Evolutionary conservation across 1,140 invertebrate species (phyloP).

Genomic region (Bombus superbus): DNA sequence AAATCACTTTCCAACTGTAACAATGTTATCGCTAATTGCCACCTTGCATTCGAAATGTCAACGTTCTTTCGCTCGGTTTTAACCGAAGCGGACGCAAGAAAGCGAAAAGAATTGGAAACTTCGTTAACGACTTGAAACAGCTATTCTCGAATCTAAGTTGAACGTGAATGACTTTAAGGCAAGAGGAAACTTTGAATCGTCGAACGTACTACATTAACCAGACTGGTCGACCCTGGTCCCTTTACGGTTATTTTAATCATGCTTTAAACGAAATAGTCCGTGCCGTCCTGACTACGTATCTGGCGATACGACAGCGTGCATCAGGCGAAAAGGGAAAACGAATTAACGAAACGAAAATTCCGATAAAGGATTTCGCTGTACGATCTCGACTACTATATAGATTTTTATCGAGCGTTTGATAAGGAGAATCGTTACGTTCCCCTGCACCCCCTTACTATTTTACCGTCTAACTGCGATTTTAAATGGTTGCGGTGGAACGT

Average conservation of each 20-base stretch:
- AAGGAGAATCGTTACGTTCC: not conserved
- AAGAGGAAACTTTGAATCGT: not conserved
- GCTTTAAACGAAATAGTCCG: not conserved
- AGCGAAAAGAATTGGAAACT: constrained; percentile 37
- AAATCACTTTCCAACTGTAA: constrained; percentile 44
- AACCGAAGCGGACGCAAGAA: not conserved
- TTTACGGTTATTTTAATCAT: constrained; percentile 19
- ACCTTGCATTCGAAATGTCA: constrained; percentile 42
- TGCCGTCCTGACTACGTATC: not conserved
- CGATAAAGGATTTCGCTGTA: not conserved
- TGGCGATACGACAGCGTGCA: not conserved
- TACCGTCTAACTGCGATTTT: constrained; percentile 7
- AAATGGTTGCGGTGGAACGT: constrained; percentile 2
- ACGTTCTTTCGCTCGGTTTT: constrained; percentile 1
- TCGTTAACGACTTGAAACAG: constrained; percentile 41
- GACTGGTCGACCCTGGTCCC: not conserved
- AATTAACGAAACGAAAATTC: not conserved
- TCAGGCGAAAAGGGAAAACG: not conserved
- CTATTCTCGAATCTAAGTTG: constrained; percentile 35
- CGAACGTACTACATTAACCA: too few species aligned
- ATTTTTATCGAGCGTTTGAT: not conserved
- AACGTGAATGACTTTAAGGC: constrained; percentile 20
- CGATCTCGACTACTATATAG: not conserved
- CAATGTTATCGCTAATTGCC: constrained; percentile 43
- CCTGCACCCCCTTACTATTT: not conserved